Base-by-base conservation (phyloP, 2,888 invertebrate genomes). In the Omphaloscelis lunosa region DNA sequence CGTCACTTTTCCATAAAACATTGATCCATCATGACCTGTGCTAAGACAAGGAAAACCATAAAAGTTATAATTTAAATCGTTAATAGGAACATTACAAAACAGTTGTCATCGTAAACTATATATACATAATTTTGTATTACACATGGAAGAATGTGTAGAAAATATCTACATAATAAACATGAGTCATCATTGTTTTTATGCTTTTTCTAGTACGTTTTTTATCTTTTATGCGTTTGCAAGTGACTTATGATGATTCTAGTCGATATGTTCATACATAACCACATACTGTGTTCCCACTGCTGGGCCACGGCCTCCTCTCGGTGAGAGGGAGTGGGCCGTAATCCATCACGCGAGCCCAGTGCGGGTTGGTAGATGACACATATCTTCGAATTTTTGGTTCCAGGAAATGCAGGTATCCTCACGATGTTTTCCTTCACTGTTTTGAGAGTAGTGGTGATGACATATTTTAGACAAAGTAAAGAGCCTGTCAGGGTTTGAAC, bases 1-100 rank as follows among this genome's bases (percentile, higher is more conserved):
- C 39, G 34, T 61, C 12, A 29, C 8, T 62, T 51, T 63, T 59
- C 58, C 69, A 67, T 59, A 71, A 80, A 75, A 68, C 80, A 67
- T 68, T 80, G 84, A 83, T 72, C 84, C 34, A 0, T 20, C n/a
- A n/a, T 59, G 76, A 84, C 66, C 82, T 51, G 8, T 23, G 12
- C 11, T 12, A 17, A n/a, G 34, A 61, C 39, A 67, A 80, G 80
- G 83, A 77, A 80, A 83, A 68, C 48, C 23, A 15, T 20, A 23
- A 48, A 23, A 71, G 12, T 41, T 68, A 74, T 59, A 23, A 63
- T 78, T 78, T 15, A 65, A 63, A 78, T 74, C 11, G 34, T 39
- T 83, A 56, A 62, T 41, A 34, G 34, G 34, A 5, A 74, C 29
- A 78, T 75, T 53, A 63, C 34, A 51, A 73, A 77, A 70, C 73